phyloP scores from a whole-genome alignment of 2,888 invertebrate species.

The Oscheius sp. region DNA sequence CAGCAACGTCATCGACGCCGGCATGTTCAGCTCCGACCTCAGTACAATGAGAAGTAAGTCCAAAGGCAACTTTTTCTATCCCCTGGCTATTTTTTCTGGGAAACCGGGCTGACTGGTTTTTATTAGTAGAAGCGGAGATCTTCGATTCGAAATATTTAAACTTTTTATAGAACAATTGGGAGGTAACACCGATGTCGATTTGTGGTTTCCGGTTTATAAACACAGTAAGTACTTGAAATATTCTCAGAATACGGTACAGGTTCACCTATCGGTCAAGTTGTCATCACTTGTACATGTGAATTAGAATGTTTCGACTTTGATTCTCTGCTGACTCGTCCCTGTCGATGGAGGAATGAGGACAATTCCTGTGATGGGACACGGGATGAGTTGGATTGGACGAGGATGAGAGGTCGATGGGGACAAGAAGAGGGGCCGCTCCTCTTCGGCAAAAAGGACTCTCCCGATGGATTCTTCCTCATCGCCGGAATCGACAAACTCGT shows the following conservation, averaged over 20 bases:
- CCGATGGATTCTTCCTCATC: constrained; percentile 62
- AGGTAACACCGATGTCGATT: constrained; percentile 65
- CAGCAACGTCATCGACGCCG: constrained; percentile 31
- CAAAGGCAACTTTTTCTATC: not conserved
- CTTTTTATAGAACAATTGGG: constrained; percentile 62
- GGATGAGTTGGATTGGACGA: constrained; percentile 63
- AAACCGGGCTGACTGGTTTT: not conserved
- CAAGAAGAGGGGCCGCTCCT: constrained; percentile 53
- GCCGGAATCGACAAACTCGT: constrained; percentile 52
- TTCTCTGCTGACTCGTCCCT: constrained; percentile 58
- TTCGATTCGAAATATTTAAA: not conserved
- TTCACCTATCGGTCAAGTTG: constrained; percentile 59
- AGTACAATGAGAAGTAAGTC: constrained; percentile 23
- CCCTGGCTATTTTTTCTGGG: not conserved
- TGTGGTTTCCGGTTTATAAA: constrained; percentile 62
- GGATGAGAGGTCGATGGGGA: constrained; percentile 66
- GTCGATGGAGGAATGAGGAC: constrained; percentile 67
- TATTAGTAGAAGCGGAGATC: not conserved
- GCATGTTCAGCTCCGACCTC: constrained; percentile 8
- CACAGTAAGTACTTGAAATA: constrained; percentile 43
- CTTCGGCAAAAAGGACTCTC: constrained; percentile 57
- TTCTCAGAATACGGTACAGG: constrained; percentile 35
- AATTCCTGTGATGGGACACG: constrained; percentile 50
- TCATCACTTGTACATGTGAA: constrained; percentile 58
- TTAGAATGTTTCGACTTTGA: constrained; percentile 67